These are phyloP conservation scores for Eptesicus fuscus DNA, from an alignment of 2,113 vertebrate species.

Conservation along the genomic window DNA sequence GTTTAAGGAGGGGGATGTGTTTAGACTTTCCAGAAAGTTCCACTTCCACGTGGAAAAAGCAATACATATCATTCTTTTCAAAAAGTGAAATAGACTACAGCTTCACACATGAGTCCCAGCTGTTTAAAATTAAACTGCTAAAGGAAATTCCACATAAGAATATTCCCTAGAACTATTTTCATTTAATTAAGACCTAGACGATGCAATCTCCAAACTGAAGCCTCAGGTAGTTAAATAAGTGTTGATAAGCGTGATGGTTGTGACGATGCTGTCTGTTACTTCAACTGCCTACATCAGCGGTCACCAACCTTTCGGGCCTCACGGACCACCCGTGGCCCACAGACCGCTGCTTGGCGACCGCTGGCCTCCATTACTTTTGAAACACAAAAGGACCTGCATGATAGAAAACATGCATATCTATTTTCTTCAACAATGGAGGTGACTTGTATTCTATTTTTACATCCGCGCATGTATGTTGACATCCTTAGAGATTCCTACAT, in stretches of 20 bases:
- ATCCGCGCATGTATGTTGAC: too few species aligned
- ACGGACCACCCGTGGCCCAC: too few species aligned
- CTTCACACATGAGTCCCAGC: constrained; percentile 28
- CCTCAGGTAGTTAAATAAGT: neutral
- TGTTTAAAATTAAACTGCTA: constrained; percentile 37
- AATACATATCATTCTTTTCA: neutral
- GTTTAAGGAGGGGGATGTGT: neutral
- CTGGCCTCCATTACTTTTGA: too few species aligned
- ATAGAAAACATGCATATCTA: too few species aligned
- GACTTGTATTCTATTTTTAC: too few species aligned
- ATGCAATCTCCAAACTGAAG: neutral
- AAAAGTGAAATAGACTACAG: neutral
- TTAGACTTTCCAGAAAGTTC: constrained; percentile 29
- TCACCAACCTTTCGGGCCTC: too few species aligned
- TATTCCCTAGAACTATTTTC: neutral
- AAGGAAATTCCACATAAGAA: neutral
- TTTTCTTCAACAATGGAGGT: too few species aligned
- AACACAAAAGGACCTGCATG: too few species aligned
- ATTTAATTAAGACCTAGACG: neutral
- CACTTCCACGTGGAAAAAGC: neutral
- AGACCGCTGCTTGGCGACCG: too few species aligned
- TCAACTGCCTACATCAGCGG: neutral
- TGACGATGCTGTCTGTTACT: neutral
- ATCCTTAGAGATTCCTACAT: too few species aligned
- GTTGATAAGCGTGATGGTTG: neutral